Evolutionary conservation across 1,140 invertebrate species (phyloP).

Genomic region (Eufriesea mexicana): DNA sequence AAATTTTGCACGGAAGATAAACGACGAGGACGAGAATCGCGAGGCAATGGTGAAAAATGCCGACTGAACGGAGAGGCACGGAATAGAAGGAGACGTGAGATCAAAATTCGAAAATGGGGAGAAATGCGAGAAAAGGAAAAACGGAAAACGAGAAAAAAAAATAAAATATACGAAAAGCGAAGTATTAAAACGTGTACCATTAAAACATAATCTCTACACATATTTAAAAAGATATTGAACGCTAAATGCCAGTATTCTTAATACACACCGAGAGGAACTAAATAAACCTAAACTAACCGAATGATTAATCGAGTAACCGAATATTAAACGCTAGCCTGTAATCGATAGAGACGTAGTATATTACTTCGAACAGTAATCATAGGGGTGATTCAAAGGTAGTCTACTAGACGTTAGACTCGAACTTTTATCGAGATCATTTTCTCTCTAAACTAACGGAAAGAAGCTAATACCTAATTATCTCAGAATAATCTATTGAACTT

Average conservation of each 20-base stretch:
- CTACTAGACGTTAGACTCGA: conserved; percentile 77
- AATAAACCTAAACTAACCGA: conserved; percentile 70
- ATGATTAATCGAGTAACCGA: conserved; percentile 78
- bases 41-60: not conserved
- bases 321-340: conserved; percentile 78
- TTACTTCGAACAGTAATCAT: conserved; percentile 76
- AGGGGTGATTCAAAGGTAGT: conserved; percentile 76
- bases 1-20: too few relatives aligned
- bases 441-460: conserved; percentile 74
- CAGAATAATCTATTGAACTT: conserved; percentile 71
- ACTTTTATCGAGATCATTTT: conserved; percentile 79
- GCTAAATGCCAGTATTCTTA: conserved; percentile 79
- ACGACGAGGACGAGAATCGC: too few relatives aligned
- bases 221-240: conserved; percentile 80
- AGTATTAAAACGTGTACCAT: conserved; percentile 76
- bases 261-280: conserved; percentile 25
- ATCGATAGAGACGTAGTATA: conserved; percentile 76
- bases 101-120: conserved; percentile 34
- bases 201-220: conserved; percentile 80
- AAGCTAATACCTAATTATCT: conserved; percentile 71
- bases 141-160: not conserved
- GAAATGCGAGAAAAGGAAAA: not conserved
- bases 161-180: conserved; percentile 38
- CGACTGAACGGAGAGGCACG: conserved; percentile 25
- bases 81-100: conserved; percentile 45